phyloP scores from a whole-genome alignment of 2,797 vertebrate species.

The Synanceia verrucosa region DNA sequence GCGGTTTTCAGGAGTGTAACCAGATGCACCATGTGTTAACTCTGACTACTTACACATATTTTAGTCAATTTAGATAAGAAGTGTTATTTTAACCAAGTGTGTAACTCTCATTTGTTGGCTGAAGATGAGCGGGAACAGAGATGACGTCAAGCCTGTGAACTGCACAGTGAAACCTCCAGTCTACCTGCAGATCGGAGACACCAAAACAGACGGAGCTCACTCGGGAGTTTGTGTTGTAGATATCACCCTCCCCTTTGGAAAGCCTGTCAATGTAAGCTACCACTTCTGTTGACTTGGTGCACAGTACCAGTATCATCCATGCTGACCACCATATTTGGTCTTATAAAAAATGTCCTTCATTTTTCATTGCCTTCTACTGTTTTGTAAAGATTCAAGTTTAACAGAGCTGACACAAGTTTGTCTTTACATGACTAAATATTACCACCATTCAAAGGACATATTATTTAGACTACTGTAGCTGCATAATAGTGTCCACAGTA shows the following conservation, averaged over 20 bases:
- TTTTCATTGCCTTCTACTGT: background rate
- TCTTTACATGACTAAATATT: too few species aligned
- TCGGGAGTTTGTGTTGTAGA: slow-evolving; percentile 91
- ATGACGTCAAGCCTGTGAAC: slow-evolving; percentile 53
- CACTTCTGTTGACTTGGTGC: background rate
- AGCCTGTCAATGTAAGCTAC: slow-evolving; percentile 84
- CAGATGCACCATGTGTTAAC: too few species aligned
- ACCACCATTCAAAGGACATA: too few species aligned
- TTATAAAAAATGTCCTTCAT: background rate
- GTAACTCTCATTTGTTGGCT: background rate
- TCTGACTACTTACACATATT: background rate
- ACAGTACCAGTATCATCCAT: background rate
- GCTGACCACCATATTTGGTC: background rate
- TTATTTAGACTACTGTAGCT: background rate
- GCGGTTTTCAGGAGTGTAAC: background rate
- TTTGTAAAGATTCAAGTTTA: too few species aligned
- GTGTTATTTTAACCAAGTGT: background rate
- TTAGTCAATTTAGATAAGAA: too few species aligned
- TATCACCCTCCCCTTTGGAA: slow-evolving; percentile 81
- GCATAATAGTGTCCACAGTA: background rate
- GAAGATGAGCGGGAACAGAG: slow-evolving; percentile 43
- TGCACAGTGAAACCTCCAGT: slow-evolving; percentile 86
- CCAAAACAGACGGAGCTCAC: slow-evolving; percentile 72
- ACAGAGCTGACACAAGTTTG: too few species aligned
- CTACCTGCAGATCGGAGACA: slow-evolving; percentile 86